These are phyloP conservation scores for Aurelia aurita DNA, from an alignment of 30 jellyfish, hydroid and myxozoan genomes.

Conservation along the genomic window DNA sequence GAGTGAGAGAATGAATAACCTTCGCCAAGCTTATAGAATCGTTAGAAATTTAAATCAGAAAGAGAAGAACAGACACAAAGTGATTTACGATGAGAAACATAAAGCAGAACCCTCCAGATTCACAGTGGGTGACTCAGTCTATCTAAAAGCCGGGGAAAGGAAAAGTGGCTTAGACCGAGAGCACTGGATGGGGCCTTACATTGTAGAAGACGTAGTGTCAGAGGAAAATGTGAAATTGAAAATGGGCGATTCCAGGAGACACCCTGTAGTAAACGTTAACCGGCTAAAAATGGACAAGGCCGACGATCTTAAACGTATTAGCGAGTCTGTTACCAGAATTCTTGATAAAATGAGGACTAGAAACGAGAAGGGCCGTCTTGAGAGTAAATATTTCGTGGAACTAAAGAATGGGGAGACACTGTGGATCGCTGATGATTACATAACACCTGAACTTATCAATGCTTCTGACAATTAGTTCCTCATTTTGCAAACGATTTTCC, in stretches of 20 bases:
- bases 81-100: constrained; percentile 20
- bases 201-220: background rate
- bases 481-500: too few relatives aligned
- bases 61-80: constrained; percentile 27
- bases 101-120: background rate
- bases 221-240: constrained; percentile 1
- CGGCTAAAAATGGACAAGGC: too few relatives aligned
- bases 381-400: too few relatives aligned
- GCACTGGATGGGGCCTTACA: constrained; percentile 21
- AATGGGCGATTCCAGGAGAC: background rate
- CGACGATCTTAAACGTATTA: too few relatives aligned
- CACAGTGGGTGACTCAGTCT: constrained; percentile 21
- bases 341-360: too few relatives aligned
- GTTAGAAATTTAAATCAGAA: constrained; percentile 27
- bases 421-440: too few relatives aligned
- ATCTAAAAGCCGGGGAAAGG: constrained; percentile 7
- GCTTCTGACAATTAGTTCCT: too few relatives aligned
- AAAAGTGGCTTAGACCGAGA: constrained; percentile 2
- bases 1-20: constrained; percentile 14
- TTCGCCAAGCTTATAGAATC: constrained; percentile 13
- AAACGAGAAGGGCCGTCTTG: too few relatives aligned
- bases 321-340: too few relatives aligned
- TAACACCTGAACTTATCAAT: too few relatives aligned
- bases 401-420: too few relatives aligned
- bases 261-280: too few relatives aligned